Percentiles rank a stretch among this genome's conserved stretches.
Evolutionary conservation across 2,797 vertebrate species (phyloP).

Genomic region (Peromyscus attwateri): DNA sequence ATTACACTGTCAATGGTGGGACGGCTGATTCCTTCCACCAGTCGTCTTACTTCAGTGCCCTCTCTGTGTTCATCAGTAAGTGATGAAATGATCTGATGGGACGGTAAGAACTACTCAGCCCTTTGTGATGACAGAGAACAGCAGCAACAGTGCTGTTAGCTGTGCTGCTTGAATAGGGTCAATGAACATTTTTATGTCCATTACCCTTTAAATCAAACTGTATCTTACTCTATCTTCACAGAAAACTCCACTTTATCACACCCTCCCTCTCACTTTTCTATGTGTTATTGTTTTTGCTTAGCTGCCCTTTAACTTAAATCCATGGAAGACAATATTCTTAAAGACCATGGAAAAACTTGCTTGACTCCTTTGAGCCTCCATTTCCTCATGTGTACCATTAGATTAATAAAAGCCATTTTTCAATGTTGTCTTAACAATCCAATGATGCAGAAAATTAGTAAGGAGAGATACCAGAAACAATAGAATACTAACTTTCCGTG

Average conservation of each 20-base stretch:
- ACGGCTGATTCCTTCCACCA: not conserved
- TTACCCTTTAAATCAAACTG: not conserved
- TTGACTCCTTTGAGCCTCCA: not conserved
- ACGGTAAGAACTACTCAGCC: not conserved
- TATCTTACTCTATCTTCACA: not conserved
- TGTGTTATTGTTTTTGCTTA: not conserved
- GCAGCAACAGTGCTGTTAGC: not conserved
- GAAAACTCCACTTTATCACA: not conserved
- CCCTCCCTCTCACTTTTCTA: not conserved
- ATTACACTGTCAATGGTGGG: not conserved
- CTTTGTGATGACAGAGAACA: not conserved
- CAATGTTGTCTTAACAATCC: not conserved
- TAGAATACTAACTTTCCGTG: not conserved
- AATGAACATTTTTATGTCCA: not conserved
- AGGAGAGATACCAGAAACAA: not conserved
- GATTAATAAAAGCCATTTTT: constrained; percentile 23
- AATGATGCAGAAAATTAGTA: not conserved
- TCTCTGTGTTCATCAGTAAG: not conserved
- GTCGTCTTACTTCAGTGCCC: not conserved
- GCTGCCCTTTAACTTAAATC: not conserved
- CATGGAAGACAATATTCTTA: not conserved
- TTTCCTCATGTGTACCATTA: not conserved
- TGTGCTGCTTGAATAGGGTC: not conserved
- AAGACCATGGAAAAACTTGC: not conserved
- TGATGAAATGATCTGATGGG: fast-evolving